Evolutionary conservation across 64 coral and sea anemone genomes (phyloP).

Genomic region (Montipora cactus): DNA sequence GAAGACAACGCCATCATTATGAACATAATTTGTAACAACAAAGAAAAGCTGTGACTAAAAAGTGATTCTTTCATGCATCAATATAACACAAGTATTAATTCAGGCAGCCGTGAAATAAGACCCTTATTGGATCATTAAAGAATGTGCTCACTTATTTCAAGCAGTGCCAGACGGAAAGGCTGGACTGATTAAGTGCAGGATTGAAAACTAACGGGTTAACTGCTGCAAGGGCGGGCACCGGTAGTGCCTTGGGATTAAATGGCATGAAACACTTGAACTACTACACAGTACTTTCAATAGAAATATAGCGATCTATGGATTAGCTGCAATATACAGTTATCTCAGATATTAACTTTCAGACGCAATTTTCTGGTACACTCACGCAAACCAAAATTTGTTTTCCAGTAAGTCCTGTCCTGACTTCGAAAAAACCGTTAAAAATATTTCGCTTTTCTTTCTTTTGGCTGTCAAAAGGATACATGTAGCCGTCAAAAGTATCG

Average conservation of each 20-base stretch:
- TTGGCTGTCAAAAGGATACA: too few relatives aligned
- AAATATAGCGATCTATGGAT: not conserved
- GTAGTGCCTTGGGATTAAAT: not conserved
- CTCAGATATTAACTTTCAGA: not conserved
- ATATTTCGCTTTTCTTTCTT: too few relatives aligned
- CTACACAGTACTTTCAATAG: not conserved
- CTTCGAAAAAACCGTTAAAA: not conserved
- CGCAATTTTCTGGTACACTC: not conserved
- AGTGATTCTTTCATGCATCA: not conserved
- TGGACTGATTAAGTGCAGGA: not conserved
- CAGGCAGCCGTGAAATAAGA: conserved; percentile 5
- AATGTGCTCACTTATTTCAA: not conserved
- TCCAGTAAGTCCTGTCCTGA: not conserved
- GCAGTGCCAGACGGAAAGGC: conserved; percentile 1
- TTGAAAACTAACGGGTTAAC: not conserved
- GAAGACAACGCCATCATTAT: too few relatives aligned
- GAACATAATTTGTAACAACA: not conserved
- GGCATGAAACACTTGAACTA: not conserved
- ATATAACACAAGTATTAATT: not conserved
- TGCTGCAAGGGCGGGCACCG: not conserved
- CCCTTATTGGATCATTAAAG: not conserved
- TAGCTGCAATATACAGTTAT: not conserved
- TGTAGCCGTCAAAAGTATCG: too few relatives aligned
- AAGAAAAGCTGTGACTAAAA: not conserved
- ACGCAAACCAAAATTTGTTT: not conserved